Evolutionary conservation across 2,113 vertebrate genomes (phyloP).

Genomic region (Caloenas nicobarica): DNA sequence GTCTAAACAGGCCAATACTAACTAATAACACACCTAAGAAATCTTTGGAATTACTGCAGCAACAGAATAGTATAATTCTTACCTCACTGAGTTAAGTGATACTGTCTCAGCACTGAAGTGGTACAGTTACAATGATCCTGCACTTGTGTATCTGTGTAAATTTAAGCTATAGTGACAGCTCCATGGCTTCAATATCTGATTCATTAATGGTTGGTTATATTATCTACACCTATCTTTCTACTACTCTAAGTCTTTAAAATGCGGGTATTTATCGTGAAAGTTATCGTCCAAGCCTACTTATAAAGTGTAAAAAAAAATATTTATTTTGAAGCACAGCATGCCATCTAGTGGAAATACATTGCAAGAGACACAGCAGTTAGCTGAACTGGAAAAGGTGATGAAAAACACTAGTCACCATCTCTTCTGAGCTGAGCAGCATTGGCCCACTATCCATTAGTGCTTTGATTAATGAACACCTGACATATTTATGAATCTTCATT

Average conservation of each 20-base stretch:
- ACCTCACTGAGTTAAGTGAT: neutral
- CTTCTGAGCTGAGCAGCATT: neutral
- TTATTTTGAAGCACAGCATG: constrained; percentile 49
- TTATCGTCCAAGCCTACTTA: neutral
- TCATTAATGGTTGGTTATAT: neutral
- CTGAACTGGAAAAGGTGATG: neutral
- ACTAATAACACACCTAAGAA: neutral
- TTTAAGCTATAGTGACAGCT: neutral
- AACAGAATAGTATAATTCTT: neutral
- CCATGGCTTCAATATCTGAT: neutral
- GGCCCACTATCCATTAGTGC: fast-evolving
- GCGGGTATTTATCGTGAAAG: neutral
- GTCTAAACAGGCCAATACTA: neutral
- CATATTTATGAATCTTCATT: neutral
- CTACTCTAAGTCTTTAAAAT: neutral
- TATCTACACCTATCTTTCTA: neutral
- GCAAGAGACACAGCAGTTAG: neutral
- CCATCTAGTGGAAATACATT: constrained; percentile 71
- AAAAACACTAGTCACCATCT: neutral
- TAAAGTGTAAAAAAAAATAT: neutral
- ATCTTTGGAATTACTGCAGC: neutral
- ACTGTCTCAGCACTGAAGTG: neutral
- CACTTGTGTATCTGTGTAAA: neutral
- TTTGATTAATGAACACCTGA: neutral
- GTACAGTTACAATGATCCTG: neutral